These are phyloP conservation scores for Limnephilus lunatus DNA, from an alignment of 2,888 invertebrate genomes.

Conservation along the genomic window DNA sequence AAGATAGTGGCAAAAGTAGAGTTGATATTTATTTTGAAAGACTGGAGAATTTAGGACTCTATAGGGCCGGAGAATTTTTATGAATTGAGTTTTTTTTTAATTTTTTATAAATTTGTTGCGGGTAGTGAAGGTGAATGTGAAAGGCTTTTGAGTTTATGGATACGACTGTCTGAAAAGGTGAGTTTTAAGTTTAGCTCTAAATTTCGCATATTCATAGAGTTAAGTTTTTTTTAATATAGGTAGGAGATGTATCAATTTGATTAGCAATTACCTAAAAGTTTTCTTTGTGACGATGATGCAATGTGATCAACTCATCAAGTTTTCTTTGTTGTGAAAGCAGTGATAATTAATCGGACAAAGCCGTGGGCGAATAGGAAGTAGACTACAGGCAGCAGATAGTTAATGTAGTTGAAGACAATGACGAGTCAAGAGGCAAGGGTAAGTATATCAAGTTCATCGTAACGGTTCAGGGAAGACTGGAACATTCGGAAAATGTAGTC, in stretches of 20 bases:
- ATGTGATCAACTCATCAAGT: not conserved
- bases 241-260: not conserved
- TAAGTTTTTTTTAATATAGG: not conserved
- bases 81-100: too few relatives aligned
- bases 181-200: too few relatives aligned
- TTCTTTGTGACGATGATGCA: not conserved
- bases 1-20: too few relatives aligned
- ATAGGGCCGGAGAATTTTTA: too few relatives aligned
- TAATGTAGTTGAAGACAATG: not conserved
- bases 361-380: not conserved
- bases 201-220: not conserved
- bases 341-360: not conserved
- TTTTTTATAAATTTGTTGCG: too few relatives aligned
- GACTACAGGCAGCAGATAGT: not conserved
- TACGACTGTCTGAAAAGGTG: too few relatives aligned
- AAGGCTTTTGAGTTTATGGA: too few relatives aligned
- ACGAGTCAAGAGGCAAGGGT: constrained; percentile 13
- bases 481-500: constrained; percentile 30
- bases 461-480: constrained; percentile 41
- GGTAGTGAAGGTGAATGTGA: too few relatives aligned
- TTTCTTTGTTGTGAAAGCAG: not conserved
- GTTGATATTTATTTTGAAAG: too few relatives aligned
- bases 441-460: constrained; percentile 21
- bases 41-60: too few relatives aligned
- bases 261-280: not conserved